phyloP scores from a whole-genome alignment of 2,113 vertebrate genomes.

The Hemichromis elongatus region DNA sequence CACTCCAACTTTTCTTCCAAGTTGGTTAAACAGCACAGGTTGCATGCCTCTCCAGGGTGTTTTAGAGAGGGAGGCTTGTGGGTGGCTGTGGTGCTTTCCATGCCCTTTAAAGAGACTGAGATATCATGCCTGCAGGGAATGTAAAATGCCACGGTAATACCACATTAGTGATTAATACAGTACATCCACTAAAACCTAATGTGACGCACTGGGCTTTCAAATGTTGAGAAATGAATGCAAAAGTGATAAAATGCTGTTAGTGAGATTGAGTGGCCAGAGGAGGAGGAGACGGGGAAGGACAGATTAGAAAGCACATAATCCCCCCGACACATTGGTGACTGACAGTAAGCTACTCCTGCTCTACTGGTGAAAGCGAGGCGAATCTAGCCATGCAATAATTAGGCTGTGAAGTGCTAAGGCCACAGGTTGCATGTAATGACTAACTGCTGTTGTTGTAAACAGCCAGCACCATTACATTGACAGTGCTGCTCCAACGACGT shows the following conservation, averaged over 20 bases:
- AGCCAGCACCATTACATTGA: conserved; percentile 12
- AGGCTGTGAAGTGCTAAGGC: conserved; percentile 5
- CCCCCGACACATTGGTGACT: background rate
- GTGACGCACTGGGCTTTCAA: conserved; percentile 24
- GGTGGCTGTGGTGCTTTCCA: conserved; percentile 22
- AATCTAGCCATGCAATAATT: conserved; percentile 1
- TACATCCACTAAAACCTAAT: conserved; percentile 15
- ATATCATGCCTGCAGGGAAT: conserved; percentile 27
- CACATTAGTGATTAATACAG: conserved; percentile 54
- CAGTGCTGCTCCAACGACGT: conserved; percentile 7
- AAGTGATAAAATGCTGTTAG: conserved; percentile 24
- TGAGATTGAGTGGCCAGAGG: background rate
- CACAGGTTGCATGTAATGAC: conserved; percentile 41
- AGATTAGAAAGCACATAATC: conserved; percentile 4
- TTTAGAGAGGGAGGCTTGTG: conserved; percentile 18
- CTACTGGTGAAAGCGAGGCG: background rate
- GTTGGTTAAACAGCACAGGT: conserved; percentile 46
- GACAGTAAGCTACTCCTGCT: background rate
- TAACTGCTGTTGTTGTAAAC: conserved; percentile 42
- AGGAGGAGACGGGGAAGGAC: background rate
- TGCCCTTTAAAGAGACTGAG: conserved; percentile 53
- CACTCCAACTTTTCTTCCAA: conserved; percentile 19
- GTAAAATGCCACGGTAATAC: conserved; percentile 42
- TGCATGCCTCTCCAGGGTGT: conserved; percentile 11
- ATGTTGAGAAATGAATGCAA: conserved; percentile 8